Conservation (phyloP, 2,797 vertebrate genomes). For the Melanotaenia parkinsoni region DNA sequence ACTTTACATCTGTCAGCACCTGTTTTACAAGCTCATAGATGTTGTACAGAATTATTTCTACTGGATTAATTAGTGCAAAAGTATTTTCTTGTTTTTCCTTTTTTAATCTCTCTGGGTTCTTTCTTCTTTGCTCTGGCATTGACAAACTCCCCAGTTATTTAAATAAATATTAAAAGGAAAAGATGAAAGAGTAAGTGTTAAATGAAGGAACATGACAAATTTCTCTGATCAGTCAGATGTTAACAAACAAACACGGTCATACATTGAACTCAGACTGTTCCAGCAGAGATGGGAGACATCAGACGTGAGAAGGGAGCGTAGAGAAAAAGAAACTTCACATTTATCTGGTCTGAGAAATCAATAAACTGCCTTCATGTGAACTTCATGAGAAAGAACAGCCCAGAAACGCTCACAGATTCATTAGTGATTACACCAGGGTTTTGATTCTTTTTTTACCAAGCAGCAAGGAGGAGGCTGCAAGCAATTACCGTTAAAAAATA, state of each 20-base stretch:
- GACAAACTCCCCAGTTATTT: slow-evolving; percentile 5
- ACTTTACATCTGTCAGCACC: slow-evolving; percentile 30
- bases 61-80: background rate
- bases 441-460: slow-evolving; percentile 6
- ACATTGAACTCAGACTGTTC: slow-evolving; percentile 13
- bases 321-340: slow-evolving; percentile 63
- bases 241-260: slow-evolving; percentile 63
- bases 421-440: slow-evolving; percentile 55
- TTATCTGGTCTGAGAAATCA: slow-evolving; percentile 77
- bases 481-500: slow-evolving; percentile 53
- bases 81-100: no score
- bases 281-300: slow-evolving; percentile 39
- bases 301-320: slow-evolving; percentile 43
- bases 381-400: slow-evolving; percentile 68
- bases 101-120: background rate
- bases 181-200: slow-evolving; percentile 31
- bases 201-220: background rate
- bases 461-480: slow-evolving; percentile 49
- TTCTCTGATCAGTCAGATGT: slow-evolving; percentile 35
- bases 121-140: background rate
- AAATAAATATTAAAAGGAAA: slow-evolving; percentile 36
- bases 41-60: background rate
- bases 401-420: slow-evolving; percentile 65
- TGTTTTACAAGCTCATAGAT: slow-evolving; percentile 20
- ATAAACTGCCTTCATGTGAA: slow-evolving; percentile 79